Conservation (phyloP, 1,140 invertebrate genomes). For the Meloidogyne hapla region DNA sequence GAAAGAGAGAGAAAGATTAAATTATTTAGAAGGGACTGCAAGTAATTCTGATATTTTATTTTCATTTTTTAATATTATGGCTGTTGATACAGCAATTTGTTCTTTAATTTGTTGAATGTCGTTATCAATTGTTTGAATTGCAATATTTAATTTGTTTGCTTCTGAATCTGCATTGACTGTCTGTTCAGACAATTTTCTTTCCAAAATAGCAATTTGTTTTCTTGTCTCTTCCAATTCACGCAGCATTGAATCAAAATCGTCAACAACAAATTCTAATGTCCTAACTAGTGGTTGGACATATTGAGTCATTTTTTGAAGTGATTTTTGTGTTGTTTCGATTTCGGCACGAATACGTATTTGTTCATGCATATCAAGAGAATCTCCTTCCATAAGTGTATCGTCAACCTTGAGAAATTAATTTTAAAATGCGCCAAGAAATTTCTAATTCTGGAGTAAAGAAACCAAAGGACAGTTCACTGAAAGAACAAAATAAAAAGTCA, state of each 20-base stretch:
- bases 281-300: constrained; percentile 41
- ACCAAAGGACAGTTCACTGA: background rate
- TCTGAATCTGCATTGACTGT: constrained; percentile 7
- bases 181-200: constrained; percentile 35
- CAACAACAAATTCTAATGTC: constrained; percentile 48
- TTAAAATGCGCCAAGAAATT: too few species aligned
- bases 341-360: constrained; percentile 34
- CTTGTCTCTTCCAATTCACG: constrained; percentile 48
- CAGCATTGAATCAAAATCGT: constrained; percentile 52
- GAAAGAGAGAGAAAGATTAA: background rate
- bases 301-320: constrained; percentile 43
- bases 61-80: constrained; percentile 45
- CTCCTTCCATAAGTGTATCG: constrained; percentile 22
- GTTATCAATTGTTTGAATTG: constrained; percentile 39
- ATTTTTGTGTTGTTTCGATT: constrained; percentile 43
- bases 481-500: too few species aligned
- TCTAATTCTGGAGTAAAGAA: too few species aligned
- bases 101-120: constrained; percentile 43
- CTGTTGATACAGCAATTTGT: constrained; percentile 42
- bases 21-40: background rate
- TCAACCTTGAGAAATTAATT: constrained; percentile 6
- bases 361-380: constrained; percentile 35
- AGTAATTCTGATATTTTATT: constrained; percentile 37
- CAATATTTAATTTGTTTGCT: constrained; percentile 21
- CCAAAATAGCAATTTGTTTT: constrained; percentile 13